These are phyloP conservation scores for Petrocephalus zakoni DNA, from an alignment of 2,113 vertebrate genomes.

Conservation along the genomic window DNA sequence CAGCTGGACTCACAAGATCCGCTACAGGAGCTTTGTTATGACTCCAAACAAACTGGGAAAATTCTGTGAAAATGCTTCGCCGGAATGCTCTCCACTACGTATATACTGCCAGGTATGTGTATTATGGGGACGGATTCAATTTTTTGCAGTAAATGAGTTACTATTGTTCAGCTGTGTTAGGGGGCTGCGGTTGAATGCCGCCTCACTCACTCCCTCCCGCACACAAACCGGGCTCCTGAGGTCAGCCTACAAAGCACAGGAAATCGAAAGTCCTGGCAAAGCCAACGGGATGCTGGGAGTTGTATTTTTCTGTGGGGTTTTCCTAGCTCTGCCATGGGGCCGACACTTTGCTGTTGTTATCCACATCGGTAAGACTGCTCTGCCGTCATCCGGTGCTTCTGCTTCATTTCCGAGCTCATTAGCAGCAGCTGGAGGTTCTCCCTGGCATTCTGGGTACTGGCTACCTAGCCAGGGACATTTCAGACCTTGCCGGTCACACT, in stretches of 20 bases:
- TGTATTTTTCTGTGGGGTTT: constrained; percentile 12
- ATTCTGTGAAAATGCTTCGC: not conserved
- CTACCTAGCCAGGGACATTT: not conserved
- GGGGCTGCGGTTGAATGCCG: not conserved
- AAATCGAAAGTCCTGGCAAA: constrained; percentile 29
- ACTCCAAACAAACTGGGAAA: not conserved
- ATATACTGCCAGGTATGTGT: not conserved
- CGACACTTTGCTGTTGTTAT: not conserved
- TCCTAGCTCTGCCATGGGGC: not conserved
- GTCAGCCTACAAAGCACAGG: constrained; percentile 26
- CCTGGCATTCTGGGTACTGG: not conserved
- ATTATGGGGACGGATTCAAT: not conserved
- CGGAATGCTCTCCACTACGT: not conserved
- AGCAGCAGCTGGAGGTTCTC: not conserved
- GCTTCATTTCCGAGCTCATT: constrained; percentile 37
- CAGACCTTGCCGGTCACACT: not conserved
- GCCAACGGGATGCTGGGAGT: constrained; percentile 21
- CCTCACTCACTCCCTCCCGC: not conserved
- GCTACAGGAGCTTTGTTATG: constrained; percentile 31
- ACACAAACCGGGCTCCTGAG: constrained; percentile 15
- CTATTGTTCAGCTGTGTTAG: not conserved
- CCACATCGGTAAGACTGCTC: not conserved
- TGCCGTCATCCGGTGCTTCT: constrained; percentile 16
- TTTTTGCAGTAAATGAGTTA: not conserved
- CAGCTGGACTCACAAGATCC: constrained; percentile 42